Conservation (phyloP, 2,888 invertebrate genomes). For the Parascotia fuliginaria region DNA sequence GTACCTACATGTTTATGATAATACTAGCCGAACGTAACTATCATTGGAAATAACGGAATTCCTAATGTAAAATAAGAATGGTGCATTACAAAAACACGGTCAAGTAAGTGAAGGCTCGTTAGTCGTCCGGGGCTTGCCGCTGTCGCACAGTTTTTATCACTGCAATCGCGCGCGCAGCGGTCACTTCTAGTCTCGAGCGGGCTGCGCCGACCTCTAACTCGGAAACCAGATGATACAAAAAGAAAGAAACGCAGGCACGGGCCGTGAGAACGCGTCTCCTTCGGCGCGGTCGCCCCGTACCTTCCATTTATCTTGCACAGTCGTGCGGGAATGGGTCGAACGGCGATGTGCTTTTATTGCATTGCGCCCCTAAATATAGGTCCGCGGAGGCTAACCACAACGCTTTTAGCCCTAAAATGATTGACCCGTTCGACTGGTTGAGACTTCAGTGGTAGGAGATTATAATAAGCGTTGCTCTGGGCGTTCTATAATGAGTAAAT, state of each 20-base stretch:
- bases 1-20: constrained; percentile 53
- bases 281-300: constrained; percentile 63
- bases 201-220: constrained; percentile 79
- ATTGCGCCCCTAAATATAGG: constrained; percentile 83
- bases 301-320: constrained; percentile 84
- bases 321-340: constrained; percentile 82
- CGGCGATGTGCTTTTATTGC: constrained; percentile 83
- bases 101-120: constrained; percentile 69
- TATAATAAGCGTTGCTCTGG: constrained; percentile 18
- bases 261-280: constrained; percentile 84
- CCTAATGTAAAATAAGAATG: constrained; percentile 48
- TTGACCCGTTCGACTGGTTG: constrained; percentile 61
- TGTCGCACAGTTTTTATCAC: constrained; percentile 74
- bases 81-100: constrained; percentile 55
- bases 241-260: constrained; percentile 78
- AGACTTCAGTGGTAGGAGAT: constrained; percentile 48
- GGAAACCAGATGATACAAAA: constrained; percentile 80
- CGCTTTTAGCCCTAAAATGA: constrained; percentile 73
- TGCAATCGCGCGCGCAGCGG: constrained; percentile 75
- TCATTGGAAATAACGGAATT: constrained; percentile 52
- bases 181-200: constrained; percentile 72
- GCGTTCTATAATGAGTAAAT: not conserved
- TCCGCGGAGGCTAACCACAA: constrained; percentile 69
- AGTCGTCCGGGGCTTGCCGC: constrained; percentile 56
- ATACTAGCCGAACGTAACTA: constrained; percentile 51